A percentile compares a stretch with the other conserved stretches of the same genome.
Evolutionary conservation across 2,888 invertebrate species (phyloP).

Genomic region (Ophraella communa): DNA sequence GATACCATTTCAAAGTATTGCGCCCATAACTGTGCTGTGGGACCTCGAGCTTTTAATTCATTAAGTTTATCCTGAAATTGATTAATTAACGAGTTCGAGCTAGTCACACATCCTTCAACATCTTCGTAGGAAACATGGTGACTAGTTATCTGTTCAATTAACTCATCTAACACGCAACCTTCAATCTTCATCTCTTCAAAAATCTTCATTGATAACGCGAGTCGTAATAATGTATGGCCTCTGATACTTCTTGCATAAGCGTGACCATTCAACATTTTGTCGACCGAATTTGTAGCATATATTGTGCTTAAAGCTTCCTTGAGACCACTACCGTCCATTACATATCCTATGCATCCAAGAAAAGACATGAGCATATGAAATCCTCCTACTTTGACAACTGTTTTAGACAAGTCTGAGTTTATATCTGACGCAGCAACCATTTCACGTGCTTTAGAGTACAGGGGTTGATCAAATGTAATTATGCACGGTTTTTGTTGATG

Average conservation of each 20-base stretch:
- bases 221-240: slow-evolving; percentile 38
- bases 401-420: background rate
- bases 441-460: slow-evolving; percentile 44
- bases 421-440: background rate
- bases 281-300: no score
- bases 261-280: slow-evolving; percentile 24
- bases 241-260: slow-evolving; percentile 50
- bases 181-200: slow-evolving; percentile 16
- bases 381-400: background rate
- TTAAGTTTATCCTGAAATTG: slow-evolving; percentile 37
- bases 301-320: background rate
- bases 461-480: slow-evolving; percentile 6
- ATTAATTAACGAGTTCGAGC: slow-evolving; percentile 20
- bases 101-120: slow-evolving; percentile 38
- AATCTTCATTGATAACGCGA: slow-evolving; percentile 25
- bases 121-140: slow-evolving; percentile 36
- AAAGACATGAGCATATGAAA: background rate
- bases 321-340: background rate
- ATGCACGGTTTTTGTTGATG: slow-evolving; percentile 25
- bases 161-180: slow-evolving; percentile 8
- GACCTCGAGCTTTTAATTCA: slow-evolving; percentile 42
- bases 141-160: slow-evolving; percentile 21
- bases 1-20: slow-evolving; percentile 16
- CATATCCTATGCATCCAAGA: background rate
- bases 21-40: slow-evolving; percentile 14